Evolutionary conservation across 2,888 invertebrate genomes (phyloP).

Genomic region (Epiblema foenella): DNA sequence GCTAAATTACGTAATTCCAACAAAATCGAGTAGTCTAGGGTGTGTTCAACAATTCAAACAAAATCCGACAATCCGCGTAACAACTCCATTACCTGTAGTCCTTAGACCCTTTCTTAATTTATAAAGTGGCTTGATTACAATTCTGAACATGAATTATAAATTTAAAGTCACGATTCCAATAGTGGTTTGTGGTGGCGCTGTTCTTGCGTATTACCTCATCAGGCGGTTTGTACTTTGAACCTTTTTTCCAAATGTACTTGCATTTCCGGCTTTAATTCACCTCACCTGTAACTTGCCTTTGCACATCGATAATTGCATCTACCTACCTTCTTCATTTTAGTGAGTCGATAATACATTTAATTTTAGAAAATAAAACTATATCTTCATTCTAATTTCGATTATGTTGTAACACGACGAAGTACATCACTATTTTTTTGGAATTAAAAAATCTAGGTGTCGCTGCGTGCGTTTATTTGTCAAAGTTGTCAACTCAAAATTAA

Average conservation of each 20-base stretch:
- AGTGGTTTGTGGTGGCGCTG: constrained; percentile 82
- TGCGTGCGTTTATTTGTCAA: constrained; percentile 30
- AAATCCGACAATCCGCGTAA: constrained; percentile 66
- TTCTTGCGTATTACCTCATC: constrained; percentile 83
- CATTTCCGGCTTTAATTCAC: constrained; percentile 28
- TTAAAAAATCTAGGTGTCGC: constrained; percentile 48
- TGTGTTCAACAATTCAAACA: constrained; percentile 75
- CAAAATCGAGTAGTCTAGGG: constrained; percentile 74
- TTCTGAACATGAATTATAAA: constrained; percentile 78
- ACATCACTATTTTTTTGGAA: constrained; percentile 68
- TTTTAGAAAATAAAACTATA: not conserved
- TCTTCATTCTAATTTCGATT: constrained; percentile 25
- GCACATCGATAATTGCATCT: constrained; percentile 12
- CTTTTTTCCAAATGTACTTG: constrained; percentile 48
- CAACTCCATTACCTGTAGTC: constrained; percentile 60
- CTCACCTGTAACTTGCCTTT: constrained; percentile 17
- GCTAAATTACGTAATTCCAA: constrained; percentile 82
- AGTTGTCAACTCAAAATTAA: no score
- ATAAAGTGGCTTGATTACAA: constrained; percentile 57
- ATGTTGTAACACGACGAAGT: constrained; percentile 50
- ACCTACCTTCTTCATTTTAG: constrained; percentile 15
- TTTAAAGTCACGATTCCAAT: constrained; percentile 80
- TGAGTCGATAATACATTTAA: not conserved
- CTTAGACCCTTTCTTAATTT: constrained; percentile 54
- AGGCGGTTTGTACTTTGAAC: constrained; percentile 75